Evolutionary conservation across 1,140 invertebrate genomes (phyloP), one percentile per base, ranked within the genome.

Genomic region (Philaenus spumarius): DNA sequence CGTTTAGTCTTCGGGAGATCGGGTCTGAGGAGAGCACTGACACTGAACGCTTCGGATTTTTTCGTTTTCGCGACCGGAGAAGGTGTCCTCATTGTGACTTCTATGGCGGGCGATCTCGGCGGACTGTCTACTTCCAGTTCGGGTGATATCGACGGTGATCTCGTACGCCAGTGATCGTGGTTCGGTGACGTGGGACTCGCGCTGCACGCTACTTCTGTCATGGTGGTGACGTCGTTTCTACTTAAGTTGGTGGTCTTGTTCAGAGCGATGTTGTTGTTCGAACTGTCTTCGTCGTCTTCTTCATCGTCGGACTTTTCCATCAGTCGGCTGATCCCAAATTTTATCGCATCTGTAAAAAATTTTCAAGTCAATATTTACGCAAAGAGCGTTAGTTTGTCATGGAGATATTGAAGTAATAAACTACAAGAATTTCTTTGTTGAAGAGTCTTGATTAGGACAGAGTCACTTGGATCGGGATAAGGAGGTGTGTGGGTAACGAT

Each of bases 31-130:
- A 90, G 72, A 0, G 86, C 88, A 45, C 82, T 87, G 4, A 90
- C 87, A 55, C 85, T 89, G 68, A 90, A 90, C 4, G 83, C 79
- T 71, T 89, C 84, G 5, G 85, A 89, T 74, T 84, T 82, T 71
- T 85, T 85, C 11, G 34, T 46, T 22, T 57, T 14, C 11, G 53
- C 15, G 19, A 57, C 19, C 2, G 63, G 56, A 0, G 64, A 52
- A 7, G 45, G 20, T 4, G 53, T 53, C 14, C 62, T 48, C 14
- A 55, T 61, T 75, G 75, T 70, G 73, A 75, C 34, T 76, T 52
- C 66, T 9, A 69, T 65, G 46, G 72, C 67, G 1, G 77, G 75
- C n/a, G 78, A 35, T 5, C 58, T 79, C 19, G 79, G 78, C 1
- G 82, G 82, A 5, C 81, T 84, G 67, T 86, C 84, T 1, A 86